These are phyloP conservation scores for Drosophila auraria DNA, from an alignment of 1,140 invertebrate genomes.

Conservation along the genomic window DNA sequence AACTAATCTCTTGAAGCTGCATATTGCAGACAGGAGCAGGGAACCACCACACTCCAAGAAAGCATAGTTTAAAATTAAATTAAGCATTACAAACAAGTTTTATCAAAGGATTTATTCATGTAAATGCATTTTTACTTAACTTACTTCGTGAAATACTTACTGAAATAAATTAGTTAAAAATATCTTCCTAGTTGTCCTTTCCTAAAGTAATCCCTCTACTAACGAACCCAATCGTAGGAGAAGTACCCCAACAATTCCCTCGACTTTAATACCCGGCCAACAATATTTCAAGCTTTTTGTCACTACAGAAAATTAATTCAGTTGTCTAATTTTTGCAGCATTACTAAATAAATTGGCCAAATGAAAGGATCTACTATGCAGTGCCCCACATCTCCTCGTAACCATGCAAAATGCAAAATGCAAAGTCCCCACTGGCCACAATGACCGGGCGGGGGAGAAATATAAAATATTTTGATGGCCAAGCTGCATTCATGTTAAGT, in stretches of 20 bases:
- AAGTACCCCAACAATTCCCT: slow-evolving; percentile 26
- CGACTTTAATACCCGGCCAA: slow-evolving; percentile 50
- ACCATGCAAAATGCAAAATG: slow-evolving; percentile 39
- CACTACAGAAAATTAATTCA: slow-evolving; percentile 76
- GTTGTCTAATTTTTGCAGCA: slow-evolving; percentile 79
- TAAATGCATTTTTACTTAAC: no score
- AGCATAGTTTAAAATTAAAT: not conserved
- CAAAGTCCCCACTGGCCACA: slow-evolving; percentile 39
- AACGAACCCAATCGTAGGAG: slow-evolving; percentile 58
- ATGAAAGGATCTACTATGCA: slow-evolving; percentile 35
- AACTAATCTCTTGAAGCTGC: slow-evolving; percentile 1
- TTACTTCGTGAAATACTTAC: not conserved
- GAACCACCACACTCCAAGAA: not conserved
- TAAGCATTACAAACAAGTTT: not conserved
- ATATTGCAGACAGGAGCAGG: slow-evolving; percentile 10
- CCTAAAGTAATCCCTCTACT: slow-evolving; percentile 22
- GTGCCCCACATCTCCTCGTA: not conserved
- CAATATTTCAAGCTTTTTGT: slow-evolving; percentile 83
- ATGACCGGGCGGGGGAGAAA: slow-evolving; percentile 7
- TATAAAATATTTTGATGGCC: slow-evolving; percentile 83
- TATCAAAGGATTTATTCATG: no score
- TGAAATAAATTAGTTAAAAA: not conserved
- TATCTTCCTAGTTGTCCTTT: not conserved
- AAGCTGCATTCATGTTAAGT: slow-evolving; percentile 80
- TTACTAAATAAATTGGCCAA: slow-evolving; percentile 74